Conservation (phyloP, 2,888 invertebrate genomes). For the Salpingus planirostris region DNA sequence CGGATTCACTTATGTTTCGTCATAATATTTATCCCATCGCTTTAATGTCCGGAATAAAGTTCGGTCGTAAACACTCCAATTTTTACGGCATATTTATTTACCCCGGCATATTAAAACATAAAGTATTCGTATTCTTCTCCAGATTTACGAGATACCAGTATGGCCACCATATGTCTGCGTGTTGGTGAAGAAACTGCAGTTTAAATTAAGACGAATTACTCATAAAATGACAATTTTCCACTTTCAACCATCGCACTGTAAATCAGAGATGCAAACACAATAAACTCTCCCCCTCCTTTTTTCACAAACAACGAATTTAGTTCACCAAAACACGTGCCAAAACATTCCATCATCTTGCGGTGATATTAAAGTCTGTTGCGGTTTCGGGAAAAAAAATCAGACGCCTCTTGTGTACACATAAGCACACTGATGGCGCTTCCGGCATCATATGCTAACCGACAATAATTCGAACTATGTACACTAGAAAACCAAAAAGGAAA, state of each 20-base stretch:
- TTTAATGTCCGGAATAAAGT: conserved; percentile 49
- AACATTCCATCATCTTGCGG: conserved; percentile 6
- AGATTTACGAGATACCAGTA: conserved; percentile 24
- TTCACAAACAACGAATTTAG: conserved; percentile 4
- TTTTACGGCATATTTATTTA: conserved; percentile 54
- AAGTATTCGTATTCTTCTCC: conserved; percentile 29
- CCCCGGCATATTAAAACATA: conserved; percentile 38
- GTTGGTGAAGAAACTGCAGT: too few species aligned
- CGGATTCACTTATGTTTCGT: conserved; percentile 40
- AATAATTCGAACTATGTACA: too few species aligned
- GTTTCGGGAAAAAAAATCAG: not conserved
- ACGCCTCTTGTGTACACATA: conserved; percentile 1
- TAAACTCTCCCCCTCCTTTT: not conserved
- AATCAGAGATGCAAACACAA: too few species aligned
- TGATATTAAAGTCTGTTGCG: too few species aligned
- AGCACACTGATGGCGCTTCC: too few species aligned
- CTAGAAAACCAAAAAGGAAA: too few species aligned
- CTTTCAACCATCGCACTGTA: too few species aligned
- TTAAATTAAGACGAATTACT: too few species aligned
- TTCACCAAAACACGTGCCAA: conserved; percentile 12
- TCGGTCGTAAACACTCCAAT: conserved; percentile 46
- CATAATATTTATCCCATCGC: conserved; percentile 50
- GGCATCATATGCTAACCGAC: too few species aligned
- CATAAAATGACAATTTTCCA: too few species aligned
- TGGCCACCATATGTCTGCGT: conserved; percentile 30